Base-by-base conservation (phyloP, 1,140 invertebrate genomes). In the Venustaconcha ellipsiformis region DNA sequence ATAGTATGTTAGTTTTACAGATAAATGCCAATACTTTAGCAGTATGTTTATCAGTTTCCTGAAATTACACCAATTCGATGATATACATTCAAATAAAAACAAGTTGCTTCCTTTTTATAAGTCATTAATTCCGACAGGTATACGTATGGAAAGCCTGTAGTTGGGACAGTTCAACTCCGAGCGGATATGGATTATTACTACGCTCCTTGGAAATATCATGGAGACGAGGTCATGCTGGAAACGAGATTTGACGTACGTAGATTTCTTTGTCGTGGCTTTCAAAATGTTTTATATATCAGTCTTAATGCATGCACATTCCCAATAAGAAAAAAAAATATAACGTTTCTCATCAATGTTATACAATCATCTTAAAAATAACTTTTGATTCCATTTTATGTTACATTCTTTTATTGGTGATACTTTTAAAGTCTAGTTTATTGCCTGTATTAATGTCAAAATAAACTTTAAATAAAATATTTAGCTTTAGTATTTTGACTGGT, bases 191-290 rank as follows among this genome's bases (percentile, higher is more conserved):
- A 76, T 57, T 70, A 76, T 62, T 15, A 12, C 4, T 5, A 37
- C 1, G 58, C 67, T 17, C 67, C 74, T 20, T 76, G 74, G 74
- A 70, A 76, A 48, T 57, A 69, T 15, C 30, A 65, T 18, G 74
- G 74, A 14, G 74, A 76, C 56, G 74, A 76, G 59, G 74, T 70
- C 6, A 76, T 76, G 74, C 59, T 76, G 2, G 67, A 76, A 65
- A 23, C 55, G 1, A 26, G 57, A 8, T 60, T 76, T 37, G 74
- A 76, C 57, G 67, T 76, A 70, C 13, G 74, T 71, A 37, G 26
- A 30, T 30, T 30, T 30, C 0, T 30, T 30, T 30, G 4, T 30
- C 2, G 26, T 30, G 26, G 26, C 26, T 30, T 30, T 30, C 2
- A 1, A 26, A 30, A 30, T 30, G 26, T 30, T 2, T 26, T 26